Conservation (phyloP, 2,797 vertebrate genomes). For the Lepus oiostolus region DNA sequence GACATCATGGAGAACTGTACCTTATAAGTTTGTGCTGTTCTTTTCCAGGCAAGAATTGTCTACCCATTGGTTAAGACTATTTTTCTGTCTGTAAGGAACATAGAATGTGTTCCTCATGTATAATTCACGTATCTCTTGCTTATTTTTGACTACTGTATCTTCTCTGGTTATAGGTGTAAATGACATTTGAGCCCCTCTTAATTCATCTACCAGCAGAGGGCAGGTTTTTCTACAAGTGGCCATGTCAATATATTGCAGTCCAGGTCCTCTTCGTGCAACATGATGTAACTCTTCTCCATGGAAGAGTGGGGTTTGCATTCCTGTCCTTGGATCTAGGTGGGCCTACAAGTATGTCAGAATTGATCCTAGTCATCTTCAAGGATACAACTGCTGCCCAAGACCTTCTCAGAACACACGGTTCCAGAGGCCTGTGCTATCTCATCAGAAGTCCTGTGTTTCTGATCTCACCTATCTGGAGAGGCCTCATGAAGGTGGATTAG, state of each 20-base stretch:
- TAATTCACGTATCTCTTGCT: background rate
- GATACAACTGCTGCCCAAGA: background rate
- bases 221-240: background rate
- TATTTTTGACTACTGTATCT: background rate
- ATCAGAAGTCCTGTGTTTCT: background rate
- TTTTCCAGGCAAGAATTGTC: background rate
- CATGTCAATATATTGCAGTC: too few species aligned
- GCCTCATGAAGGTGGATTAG: background rate
- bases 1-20: background rate
- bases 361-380: background rate
- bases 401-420: background rate
- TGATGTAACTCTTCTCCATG: background rate
- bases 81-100: background rate
- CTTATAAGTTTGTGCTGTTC: background rate
- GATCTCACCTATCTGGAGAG: background rate
- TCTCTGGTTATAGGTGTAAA: background rate
- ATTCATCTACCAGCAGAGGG: background rate
- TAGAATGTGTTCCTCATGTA: background rate
- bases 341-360: background rate
- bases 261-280: background rate
- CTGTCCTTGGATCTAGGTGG: background rate
- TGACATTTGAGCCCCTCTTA: background rate
- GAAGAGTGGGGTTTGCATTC: background rate
- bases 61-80: background rate
- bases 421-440: background rate